phyloP scores from a whole-genome alignment of 2,113 vertebrate species.

The Bubo bubo region DNA sequence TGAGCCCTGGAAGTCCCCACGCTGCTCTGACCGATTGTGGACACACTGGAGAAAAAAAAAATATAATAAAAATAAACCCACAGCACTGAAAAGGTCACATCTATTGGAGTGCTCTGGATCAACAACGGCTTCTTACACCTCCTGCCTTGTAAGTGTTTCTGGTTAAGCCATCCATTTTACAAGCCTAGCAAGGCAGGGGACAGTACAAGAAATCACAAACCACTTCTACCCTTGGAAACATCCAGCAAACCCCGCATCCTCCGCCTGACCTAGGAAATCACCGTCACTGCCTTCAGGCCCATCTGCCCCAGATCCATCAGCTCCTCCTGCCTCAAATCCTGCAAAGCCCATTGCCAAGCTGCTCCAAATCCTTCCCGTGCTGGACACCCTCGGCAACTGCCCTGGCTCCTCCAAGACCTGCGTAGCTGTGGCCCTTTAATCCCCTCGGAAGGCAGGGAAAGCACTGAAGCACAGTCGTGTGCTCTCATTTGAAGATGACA shows the following conservation, averaged over 20 bases:
- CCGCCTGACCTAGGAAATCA: not conserved
- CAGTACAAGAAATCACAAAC: not conserved
- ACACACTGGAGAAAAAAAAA: not conserved
- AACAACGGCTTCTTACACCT: not conserved
- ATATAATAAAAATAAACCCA: not conserved
- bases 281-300: not conserved
- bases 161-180: not conserved
- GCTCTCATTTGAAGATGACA: not conserved
- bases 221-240: not conserved
- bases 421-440: not conserved
- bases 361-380: rapidly evolving
- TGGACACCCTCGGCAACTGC: not conserved
- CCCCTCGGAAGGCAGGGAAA: not conserved
- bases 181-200: not conserved
- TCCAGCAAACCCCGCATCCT: not conserved
- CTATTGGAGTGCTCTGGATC: not conserved
- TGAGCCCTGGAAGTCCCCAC: not conserved
- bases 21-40: not conserved
- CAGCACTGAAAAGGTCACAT: not conserved
- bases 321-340: not conserved
- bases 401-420: rapidly evolving
- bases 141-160: not conserved
- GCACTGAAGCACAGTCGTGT: rapidly evolving
- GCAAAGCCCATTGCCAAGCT: not conserved
- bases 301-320: not conserved